phyloP scores from a whole-genome alignment of 2,888 invertebrate species.

The Lacanobia oleracea region DNA sequence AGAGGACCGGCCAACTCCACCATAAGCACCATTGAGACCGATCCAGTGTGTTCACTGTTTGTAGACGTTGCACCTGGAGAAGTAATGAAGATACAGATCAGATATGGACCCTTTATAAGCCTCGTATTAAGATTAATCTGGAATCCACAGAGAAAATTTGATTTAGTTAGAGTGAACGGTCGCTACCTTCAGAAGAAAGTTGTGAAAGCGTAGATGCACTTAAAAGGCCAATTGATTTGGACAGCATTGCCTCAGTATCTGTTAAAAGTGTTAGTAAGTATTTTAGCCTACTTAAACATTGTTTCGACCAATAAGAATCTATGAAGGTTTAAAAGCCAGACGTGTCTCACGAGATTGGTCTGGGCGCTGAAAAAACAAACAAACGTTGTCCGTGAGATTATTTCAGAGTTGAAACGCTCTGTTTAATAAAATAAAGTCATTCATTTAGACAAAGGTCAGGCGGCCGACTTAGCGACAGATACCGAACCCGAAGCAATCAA shows the following conservation, averaged over 20 bases:
- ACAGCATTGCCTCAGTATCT: background rate
- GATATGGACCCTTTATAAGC: too few species aligned
- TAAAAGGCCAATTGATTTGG: background rate
- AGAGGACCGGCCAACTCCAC: conserved; percentile 95
- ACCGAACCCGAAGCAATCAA: conserved; percentile 16
- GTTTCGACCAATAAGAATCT: background rate
- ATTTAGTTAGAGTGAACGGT: background rate
- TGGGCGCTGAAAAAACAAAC: conserved; percentile 12
- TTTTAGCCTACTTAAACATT: too few species aligned
- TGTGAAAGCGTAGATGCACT: background rate
- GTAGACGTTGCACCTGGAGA: conserved; percentile 92
- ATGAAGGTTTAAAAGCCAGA: background rate
- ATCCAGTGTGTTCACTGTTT: conserved; percentile 93
- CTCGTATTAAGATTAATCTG: too few species aligned
- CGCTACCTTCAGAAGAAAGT: background rate
- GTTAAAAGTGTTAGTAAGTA: too few species aligned
- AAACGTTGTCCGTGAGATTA: conserved; percentile 32
- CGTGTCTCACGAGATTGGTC: background rate
- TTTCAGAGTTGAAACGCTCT: background rate
- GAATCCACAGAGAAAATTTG: too few species aligned
- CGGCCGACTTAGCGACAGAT: background rate
- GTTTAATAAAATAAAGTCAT: conserved; percentile 33
- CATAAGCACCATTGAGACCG: conserved; percentile 94
- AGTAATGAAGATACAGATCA: too few species aligned
- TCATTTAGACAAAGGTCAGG: conserved; percentile 35